phyloP scores from a whole-genome alignment of 2,113 vertebrate genomes.

The Catagonus wagneri region DNA sequence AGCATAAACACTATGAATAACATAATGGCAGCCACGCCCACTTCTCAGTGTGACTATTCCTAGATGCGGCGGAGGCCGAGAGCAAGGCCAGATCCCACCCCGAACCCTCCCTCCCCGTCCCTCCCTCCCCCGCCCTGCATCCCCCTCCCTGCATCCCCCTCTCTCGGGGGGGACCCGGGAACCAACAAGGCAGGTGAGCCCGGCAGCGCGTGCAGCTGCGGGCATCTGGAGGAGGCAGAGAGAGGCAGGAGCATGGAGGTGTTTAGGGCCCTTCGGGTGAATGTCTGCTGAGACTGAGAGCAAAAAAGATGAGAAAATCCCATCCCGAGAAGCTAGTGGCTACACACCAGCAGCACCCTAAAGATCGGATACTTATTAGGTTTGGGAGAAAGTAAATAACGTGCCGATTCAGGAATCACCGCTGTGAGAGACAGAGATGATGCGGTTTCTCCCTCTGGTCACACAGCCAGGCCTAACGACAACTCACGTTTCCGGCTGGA shows the following conservation, averaged over 20 bases:
- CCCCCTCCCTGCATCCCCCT: background rate
- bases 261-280: background rate
- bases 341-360: background rate
- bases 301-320: background rate
- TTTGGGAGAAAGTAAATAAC: conserved; percentile 48
- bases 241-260: background rate
- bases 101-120: background rate
- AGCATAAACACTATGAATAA: background rate
- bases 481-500: conserved; percentile 7
- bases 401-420: conserved; percentile 44
- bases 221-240: background rate
- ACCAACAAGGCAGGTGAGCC: background rate
- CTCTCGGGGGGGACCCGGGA: background rate
- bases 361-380: conserved; percentile 42
- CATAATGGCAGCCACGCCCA: background rate
- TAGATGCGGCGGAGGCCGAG: background rate
- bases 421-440: conserved; percentile 27
- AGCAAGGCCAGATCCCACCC: background rate
- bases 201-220: background rate
- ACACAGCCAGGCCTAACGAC: background rate
- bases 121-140: background rate
- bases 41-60: background rate
- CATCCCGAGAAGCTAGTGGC: background rate
- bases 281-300: background rate
- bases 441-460: conserved; percentile 4